phyloP scores from a whole-genome alignment of 2,888 invertebrate genomes.

The Apodemia duryi region DNA sequence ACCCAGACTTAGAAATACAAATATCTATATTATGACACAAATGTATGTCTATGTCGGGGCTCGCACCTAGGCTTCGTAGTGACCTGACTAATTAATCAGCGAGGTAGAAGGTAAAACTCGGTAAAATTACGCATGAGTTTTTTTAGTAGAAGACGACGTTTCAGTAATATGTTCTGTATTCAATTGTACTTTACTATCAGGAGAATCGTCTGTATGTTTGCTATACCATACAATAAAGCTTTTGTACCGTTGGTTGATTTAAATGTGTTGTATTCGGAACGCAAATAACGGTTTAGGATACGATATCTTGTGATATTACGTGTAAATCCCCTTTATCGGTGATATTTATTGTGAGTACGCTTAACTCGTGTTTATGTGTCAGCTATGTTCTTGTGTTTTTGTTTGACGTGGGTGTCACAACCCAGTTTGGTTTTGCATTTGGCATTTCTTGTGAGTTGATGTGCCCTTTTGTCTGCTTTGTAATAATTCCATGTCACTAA shows the following conservation, averaged over 20 bases:
- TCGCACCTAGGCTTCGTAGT: too few species aligned
- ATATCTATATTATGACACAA: too few species aligned
- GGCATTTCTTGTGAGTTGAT: slow-evolving; percentile 27
- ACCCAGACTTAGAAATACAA: too few species aligned
- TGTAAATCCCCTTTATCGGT: slow-evolving; percentile 65
- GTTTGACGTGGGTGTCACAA: slow-evolving; percentile 67
- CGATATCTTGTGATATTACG: slow-evolving; percentile 57
- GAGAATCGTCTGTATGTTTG: not conserved
- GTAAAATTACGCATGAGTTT: too few species aligned
- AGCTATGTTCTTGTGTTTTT: slow-evolving; percentile 51
- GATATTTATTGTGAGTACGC: slow-evolving; percentile 68
- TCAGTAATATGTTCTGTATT: too few species aligned
- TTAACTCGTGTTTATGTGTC: slow-evolving; percentile 64
- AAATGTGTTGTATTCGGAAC: not conserved
- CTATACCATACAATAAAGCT: slow-evolving; percentile 23
- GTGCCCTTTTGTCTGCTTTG: slow-evolving; percentile 36
- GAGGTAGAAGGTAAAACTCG: too few species aligned
- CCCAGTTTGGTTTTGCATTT: slow-evolving; percentile 46
- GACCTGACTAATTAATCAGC: too few species aligned
- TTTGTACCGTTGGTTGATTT: slow-evolving; percentile 36
- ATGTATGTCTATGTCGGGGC: too few species aligned
- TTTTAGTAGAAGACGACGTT: too few species aligned
- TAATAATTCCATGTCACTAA: not conserved
- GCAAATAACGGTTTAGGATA: slow-evolving; percentile 50
- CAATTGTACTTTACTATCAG: too few species aligned